Base-by-base conservation (phyloP, 1,140 invertebrate genomes). In the Antheraea pernyi region DNA sequence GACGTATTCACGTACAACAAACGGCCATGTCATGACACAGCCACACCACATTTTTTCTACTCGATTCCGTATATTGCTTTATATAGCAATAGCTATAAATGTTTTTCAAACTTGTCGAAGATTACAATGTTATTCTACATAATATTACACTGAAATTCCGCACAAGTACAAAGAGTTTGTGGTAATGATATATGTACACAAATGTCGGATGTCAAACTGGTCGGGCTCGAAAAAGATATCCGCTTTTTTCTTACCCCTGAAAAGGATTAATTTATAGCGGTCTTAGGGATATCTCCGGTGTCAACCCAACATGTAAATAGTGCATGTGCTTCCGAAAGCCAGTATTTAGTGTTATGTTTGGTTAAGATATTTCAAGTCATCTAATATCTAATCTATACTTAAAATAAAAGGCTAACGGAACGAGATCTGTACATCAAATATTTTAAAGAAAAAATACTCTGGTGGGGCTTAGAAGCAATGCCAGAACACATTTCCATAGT, bases 261-360 rank as follows among this genome's bases (percentile, higher is more conserved):
- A 72, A 65, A 73, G 68, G 68, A 69, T 72, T 77, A 77, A 83
- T 82, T 83, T 83, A 81, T 83, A 79, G 76, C 66, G 74, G 74
- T 75, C 70, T 81, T 76, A 78, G 53, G 70, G 78, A 76, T 78
- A 79, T 77, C 69, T 70, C 68, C 67, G 59, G 71, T 37, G 61
- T 63, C 61, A 63, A 63, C 11, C 16, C 13, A 16, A n/a, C 19
- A 60, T 7, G 59, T 22, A 60, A 60, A 53, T 11, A 53, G 46
- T 11, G 13, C 13, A 53, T 9, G 16, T 53, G 46, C 46, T 53
- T 53, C 5, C 13, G 46, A 53, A 53, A 2, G 4, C 16, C 11
- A 53, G 16, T 53, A 53, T 53, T 13, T 53, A 53, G 11, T 53
- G 46, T 53, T 53, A 53, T 53, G 1, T 53, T 11, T 53, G 46